phyloP scores from a whole-genome alignment of 2,888 invertebrate species.

The Lithophane leautieri region DNA sequence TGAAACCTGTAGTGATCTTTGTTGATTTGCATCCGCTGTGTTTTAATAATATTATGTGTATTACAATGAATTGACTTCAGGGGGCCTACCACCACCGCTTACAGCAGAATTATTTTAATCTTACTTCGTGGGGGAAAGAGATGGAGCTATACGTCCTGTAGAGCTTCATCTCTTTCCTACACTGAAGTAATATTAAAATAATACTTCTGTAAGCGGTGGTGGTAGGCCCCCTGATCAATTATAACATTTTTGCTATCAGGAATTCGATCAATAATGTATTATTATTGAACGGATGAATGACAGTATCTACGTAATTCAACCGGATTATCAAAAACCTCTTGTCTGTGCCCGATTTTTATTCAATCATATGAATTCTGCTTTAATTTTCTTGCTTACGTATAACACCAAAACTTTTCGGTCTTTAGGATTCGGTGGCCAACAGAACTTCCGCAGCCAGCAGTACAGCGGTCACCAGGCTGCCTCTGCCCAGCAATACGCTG shows the following conservation, averaged over 20 bases:
- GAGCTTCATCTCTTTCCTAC: no score
- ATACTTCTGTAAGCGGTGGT: no score
- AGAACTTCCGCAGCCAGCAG: slow-evolving; percentile 46
- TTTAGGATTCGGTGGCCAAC: slow-evolving; percentile 66
- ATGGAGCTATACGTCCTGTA: no score
- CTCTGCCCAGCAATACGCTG: slow-evolving; percentile 54
- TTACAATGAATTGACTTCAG: no score
- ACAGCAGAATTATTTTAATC: no score
- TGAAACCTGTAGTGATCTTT: no score
- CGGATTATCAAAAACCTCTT: not conserved
- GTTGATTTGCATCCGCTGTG: not conserved
- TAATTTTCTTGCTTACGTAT: not conserved
- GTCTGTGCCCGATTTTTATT: not conserved
- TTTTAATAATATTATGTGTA: not conserved
- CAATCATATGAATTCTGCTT: not conserved
- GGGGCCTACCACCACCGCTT: no score
- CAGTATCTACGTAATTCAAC: not conserved
- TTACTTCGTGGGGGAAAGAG: no score
- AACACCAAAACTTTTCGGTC: no score
- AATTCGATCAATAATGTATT: no score
- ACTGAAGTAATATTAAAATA: no score
- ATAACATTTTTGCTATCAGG: not conserved
- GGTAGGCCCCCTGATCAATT: no score
- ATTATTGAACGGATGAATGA: not conserved
- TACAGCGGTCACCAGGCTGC: slow-evolving; percentile 20